These are phyloP conservation scores for Urechis unicinctus DNA, from an alignment of 2,888 invertebrate species.

Conservation along the genomic window DNA sequence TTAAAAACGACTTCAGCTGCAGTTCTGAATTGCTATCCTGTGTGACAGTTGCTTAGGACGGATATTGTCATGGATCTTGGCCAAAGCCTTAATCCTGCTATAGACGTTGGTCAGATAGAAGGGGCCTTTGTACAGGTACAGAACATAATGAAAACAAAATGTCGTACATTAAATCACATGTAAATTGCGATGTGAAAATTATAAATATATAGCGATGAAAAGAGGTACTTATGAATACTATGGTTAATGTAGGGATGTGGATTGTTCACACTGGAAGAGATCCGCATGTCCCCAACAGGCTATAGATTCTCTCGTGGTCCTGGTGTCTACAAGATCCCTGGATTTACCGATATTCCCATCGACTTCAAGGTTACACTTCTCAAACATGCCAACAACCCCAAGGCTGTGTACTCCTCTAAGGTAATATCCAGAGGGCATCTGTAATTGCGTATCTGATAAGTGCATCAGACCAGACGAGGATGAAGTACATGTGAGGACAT, in stretches of 20 bases:
- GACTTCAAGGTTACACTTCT: conserved; percentile 88
- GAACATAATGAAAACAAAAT: too few relatives aligned
- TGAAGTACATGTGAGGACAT: too few relatives aligned
- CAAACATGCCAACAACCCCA: conserved; percentile 81
- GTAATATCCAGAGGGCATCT: conserved; percentile 52
- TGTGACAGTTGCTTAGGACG: conserved; percentile 25
- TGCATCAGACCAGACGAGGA: neutral
- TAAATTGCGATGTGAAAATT: too few relatives aligned
- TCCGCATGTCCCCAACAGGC: conserved; percentile 79
- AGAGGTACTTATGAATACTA: neutral
- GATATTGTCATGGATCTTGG: conserved; percentile 37
- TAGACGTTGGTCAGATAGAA: conserved; percentile 34
- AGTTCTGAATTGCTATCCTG: too few relatives aligned
- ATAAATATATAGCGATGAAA: too few relatives aligned
- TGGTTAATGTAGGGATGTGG: conserved; percentile 67
- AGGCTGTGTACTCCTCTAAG: conserved; percentile 93
- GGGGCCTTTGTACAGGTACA: conserved; percentile 51
- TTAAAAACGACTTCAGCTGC: too few relatives aligned
- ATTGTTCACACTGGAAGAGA: conserved; percentile 81
- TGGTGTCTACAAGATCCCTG: conserved; percentile 89
- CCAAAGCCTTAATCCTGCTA: conserved; percentile 29
- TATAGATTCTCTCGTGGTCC: conserved; percentile 79
- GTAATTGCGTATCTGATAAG: neutral
- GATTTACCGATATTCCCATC: conserved; percentile 82
- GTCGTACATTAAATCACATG: too few relatives aligned